phyloP scores from a whole-genome alignment of 2,888 invertebrate species.

The Eulithis prunata region DNA sequence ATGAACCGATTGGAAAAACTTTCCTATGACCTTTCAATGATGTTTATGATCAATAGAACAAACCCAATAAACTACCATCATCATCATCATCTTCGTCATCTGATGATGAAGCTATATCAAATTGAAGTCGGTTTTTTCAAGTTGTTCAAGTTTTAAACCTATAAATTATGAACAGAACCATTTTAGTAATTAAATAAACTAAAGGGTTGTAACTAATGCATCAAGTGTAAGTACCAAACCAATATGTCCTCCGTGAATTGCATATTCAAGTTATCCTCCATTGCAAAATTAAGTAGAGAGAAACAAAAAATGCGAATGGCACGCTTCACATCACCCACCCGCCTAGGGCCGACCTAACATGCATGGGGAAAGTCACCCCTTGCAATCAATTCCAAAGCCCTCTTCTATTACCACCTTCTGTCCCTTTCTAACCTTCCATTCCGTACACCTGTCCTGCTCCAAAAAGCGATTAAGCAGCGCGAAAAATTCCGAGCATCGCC shows the following conservation, averaged over 20 bases:
- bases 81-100: too few relatives aligned
- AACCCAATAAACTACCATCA: too few relatives aligned
- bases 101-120: too few relatives aligned
- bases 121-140: too few relatives aligned
- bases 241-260: slow-evolving; percentile 75
- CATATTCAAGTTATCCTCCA: slow-evolving; percentile 80
- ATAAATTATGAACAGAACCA: too few relatives aligned
- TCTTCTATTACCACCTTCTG: slow-evolving; percentile 60
- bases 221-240: slow-evolving; percentile 34
- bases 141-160: too few relatives aligned
- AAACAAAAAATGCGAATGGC: slow-evolving; percentile 75
- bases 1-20: too few relatives aligned
- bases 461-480: slow-evolving; percentile 61
- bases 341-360: slow-evolving; percentile 62
- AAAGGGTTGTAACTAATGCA: not conserved
- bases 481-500: slow-evolving; percentile 64
- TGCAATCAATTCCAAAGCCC: slow-evolving; percentile 75
- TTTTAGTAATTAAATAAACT: not conserved
- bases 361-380: slow-evolving; percentile 76
- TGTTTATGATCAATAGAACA: too few relatives aligned
- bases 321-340: slow-evolving; percentile 72
- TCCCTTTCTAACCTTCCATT: slow-evolving; percentile 53
- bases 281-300: slow-evolving; percentile 79
- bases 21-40: too few relatives aligned
- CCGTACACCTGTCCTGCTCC: slow-evolving; percentile 52